Conservation (phyloP, 2,888 invertebrate species). For the Leptopterna dolabrata region DNA sequence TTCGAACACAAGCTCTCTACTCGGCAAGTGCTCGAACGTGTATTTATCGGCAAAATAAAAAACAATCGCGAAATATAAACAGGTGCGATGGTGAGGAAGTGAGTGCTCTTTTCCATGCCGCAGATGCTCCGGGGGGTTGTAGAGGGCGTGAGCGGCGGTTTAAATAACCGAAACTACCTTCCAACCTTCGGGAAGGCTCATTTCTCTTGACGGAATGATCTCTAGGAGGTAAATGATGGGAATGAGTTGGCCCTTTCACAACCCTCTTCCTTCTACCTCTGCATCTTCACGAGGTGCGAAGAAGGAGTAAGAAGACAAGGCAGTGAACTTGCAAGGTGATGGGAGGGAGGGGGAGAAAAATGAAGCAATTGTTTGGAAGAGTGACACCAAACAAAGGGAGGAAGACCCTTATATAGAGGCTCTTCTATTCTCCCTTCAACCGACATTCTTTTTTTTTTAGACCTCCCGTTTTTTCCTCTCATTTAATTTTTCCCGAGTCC, state of each 20-base stretch:
- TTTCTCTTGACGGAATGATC: slow-evolving; percentile 3
- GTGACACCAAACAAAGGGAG: slow-evolving; percentile 27
- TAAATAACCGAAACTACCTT: background rate
- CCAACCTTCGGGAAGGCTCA: background rate
- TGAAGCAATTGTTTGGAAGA: slow-evolving; percentile 41
- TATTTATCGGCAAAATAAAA: too few relatives aligned
- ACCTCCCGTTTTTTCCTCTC: background rate
- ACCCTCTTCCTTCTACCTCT: background rate
- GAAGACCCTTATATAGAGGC: background rate
- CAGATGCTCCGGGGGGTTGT: background rate
- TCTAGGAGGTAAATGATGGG: background rate
- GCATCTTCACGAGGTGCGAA: background rate
- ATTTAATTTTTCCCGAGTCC: background rate
- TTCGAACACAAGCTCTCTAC: too few relatives aligned
- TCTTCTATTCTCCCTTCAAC: background rate
- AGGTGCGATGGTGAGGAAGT: background rate
- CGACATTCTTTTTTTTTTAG: too few relatives aligned
- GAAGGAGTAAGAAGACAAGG: background rate
- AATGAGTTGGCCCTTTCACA: background rate
- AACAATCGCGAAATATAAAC: too few relatives aligned
- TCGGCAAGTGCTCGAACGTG: too few relatives aligned
- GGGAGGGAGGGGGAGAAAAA: slow-evolving; percentile 1
- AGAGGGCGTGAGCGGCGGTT: background rate
- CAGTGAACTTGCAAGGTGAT: background rate
- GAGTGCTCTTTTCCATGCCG: background rate